These are phyloP conservation scores for Acromyrmex charruanus DNA, from an alignment of 1,140 invertebrate genomes.

Conservation along the genomic window DNA sequence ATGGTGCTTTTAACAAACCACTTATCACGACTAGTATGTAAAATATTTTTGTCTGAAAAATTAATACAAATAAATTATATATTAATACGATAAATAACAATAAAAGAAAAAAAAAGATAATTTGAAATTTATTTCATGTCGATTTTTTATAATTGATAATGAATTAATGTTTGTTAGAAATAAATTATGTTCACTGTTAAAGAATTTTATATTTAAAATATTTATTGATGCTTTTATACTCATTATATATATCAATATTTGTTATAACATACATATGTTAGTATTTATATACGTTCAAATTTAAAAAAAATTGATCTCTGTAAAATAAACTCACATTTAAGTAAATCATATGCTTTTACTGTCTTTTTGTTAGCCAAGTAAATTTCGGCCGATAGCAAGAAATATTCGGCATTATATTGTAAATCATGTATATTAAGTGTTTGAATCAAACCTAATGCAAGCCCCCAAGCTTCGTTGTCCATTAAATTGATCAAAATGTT, in stretches of 20 bases:
- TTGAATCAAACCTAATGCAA: slow-evolving; percentile 75
- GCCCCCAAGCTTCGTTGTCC: slow-evolving; percentile 71
- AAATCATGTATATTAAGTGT: slow-evolving; percentile 62
- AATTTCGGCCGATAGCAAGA: slow-evolving; percentile 77
- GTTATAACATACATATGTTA: neutral
- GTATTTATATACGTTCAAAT: slow-evolving; percentile 5
- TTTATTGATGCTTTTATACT: neutral
- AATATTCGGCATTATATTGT: slow-evolving; percentile 57
- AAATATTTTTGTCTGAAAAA: slow-evolving; percentile 67
- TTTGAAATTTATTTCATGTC: neutral
- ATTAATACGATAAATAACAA: neutral
- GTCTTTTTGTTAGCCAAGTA: slow-evolving; percentile 77
- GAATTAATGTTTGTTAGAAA: neutral
- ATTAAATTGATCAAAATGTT: slow-evolving; percentile 72
- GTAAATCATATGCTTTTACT: slow-evolving; percentile 74
- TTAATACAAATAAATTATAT: slow-evolving; percentile 18
- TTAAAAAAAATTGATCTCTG: neutral
- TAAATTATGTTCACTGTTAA: neutral
- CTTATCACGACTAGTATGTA: slow-evolving; percentile 58
- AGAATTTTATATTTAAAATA: slow-evolving; percentile 15
- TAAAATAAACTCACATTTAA: slow-evolving; percentile 76
- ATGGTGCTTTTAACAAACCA: slow-evolving; percentile 63
- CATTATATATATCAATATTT: neutral
- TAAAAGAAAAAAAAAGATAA: neutral
- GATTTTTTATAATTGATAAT: neutral